Base-by-base conservation (phyloP, 2,888 invertebrate species). In the Dicyrtoma fusca region DNA sequence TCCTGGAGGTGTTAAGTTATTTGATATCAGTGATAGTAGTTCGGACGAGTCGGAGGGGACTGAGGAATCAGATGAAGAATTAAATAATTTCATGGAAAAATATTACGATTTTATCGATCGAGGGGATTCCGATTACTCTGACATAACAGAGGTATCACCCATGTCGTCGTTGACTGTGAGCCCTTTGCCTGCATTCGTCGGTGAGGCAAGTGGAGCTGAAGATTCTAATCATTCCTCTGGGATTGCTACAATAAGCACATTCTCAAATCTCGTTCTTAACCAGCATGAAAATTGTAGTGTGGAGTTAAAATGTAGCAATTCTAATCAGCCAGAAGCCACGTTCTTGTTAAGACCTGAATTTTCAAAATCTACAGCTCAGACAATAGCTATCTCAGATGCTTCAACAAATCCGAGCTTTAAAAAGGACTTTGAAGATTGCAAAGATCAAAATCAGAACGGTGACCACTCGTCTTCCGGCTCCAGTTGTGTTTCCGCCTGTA, bases 91-190 rank as follows among this genome's bases (percentile, higher is more conserved):
- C 55, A 47, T 77, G 71, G 75, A 74, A 19, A 76, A 76, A 21
- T 77, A 77, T 57, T 74, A 70, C 59, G 76, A 76, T 19, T 71
- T 72, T 53, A 61, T 76, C 44, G 75, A 75, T 26, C 49, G 61
- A 3, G 72, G 62, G 34, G 74, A 74, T 1, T 74, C 75, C 5
- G 77, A 77, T 42, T 73, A 66, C 44, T 77, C 77, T 13, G 77
- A 77, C 44, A 61, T 77, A 44, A 77, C 77, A n/a, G 77, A 77
- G 42, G 76, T 77, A 19, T 74, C 74, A 45, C 77, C 77, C 42
- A 63, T 77, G 59, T 75, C 75, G 13, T 76, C 76, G 2, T 23
- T 76, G 2, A 62, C 76, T 13, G 70, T 73, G 11, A 76, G 76
- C 53, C 76, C 77, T 1, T 55, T 66, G 42, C 65, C 65, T 21